phyloP scores from a whole-genome alignment of 2,888 invertebrate genomes.

The Cataglyphis altisquamis region DNA sequence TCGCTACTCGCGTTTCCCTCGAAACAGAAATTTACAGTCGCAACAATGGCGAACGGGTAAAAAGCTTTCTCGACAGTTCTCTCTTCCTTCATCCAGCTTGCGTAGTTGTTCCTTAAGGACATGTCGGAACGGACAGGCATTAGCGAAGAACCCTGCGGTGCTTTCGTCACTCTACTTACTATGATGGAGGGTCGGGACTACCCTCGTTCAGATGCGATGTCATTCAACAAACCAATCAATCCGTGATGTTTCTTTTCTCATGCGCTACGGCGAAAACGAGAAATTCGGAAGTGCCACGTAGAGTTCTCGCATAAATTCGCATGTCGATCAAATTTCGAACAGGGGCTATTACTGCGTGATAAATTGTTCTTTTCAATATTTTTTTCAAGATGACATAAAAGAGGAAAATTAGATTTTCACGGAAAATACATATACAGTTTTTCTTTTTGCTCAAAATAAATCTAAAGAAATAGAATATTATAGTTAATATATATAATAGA shows the following conservation, averaged over 20 bases:
- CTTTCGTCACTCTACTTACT: conserved; percentile 53
- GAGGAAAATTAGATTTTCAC: neutral
- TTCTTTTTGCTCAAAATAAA: neutral
- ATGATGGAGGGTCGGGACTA: conserved; percentile 30
- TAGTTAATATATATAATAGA: too few relatives aligned
- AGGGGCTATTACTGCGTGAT: conserved; percentile 12
- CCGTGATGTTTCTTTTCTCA: neutral
- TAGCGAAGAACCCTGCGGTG: conserved; percentile 46
- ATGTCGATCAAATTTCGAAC: conserved; percentile 33
- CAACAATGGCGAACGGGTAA: conserved; percentile 30
- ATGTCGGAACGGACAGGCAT: conserved; percentile 49
- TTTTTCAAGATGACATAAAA: neutral
- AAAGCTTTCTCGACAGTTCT: conserved; percentile 46
- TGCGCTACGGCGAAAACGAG: neutral
- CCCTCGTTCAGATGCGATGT: conserved; percentile 35
- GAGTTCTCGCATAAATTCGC: conserved; percentile 11
- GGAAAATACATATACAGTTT: neutral
- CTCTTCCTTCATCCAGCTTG: conserved; percentile 30
- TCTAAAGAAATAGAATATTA: neutral
- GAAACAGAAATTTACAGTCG: conserved; percentile 55
- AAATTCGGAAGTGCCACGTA: neutral
- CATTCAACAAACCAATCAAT: conserved; percentile 37
- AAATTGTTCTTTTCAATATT: conserved; percentile 29
- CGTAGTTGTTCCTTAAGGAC: conserved; percentile 43
- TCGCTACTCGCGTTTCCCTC: conserved; percentile 1